phyloP scores from a whole-genome alignment of 92 coral and sea anemone species.

The Heliopora coerulea region DNA sequence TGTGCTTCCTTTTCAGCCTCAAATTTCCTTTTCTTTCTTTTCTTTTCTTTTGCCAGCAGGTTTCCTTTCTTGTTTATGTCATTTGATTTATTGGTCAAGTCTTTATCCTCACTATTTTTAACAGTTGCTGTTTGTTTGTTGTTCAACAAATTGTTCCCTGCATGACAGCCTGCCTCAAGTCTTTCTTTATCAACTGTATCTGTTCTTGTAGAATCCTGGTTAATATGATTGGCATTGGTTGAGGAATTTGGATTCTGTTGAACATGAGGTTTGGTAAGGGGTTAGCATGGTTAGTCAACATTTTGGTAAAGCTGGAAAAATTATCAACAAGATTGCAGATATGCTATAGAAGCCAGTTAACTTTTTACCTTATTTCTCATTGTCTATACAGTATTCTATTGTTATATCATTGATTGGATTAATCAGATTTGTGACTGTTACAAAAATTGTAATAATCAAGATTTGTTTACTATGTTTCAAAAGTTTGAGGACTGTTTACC shows the following conservation, averaged over 20 bases:
- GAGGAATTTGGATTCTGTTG: neutral
- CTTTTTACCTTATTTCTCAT: too few species aligned
- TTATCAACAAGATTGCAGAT: too few species aligned
- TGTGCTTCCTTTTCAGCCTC: slow-evolving; percentile 8
- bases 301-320: too few species aligned
- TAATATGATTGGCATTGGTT: slow-evolving; percentile 18
- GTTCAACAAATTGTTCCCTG: neutral
- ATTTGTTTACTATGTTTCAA: too few species aligned
- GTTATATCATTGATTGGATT: too few species aligned
- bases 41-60: slow-evolving; percentile 10
- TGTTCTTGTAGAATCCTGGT: slow-evolving; percentile 7
- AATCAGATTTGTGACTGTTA: too few species aligned
- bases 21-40: slow-evolving; percentile 18
- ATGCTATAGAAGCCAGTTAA: too few species aligned
- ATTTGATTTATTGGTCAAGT: slow-evolving; percentile 3
- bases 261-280: neutral
- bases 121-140: neutral
- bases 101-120: slow-evolving; percentile 4
- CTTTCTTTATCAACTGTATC: neutral
- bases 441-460: too few species aligned
- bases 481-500: too few species aligned
- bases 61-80: neutral
- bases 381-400: too few species aligned
- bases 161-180: neutral
- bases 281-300: neutral